Evolutionary conservation across 1,140 invertebrate species (phyloP), one percentile per base, ranked within the genome.

Genomic region (Drosophila bocki): DNA sequence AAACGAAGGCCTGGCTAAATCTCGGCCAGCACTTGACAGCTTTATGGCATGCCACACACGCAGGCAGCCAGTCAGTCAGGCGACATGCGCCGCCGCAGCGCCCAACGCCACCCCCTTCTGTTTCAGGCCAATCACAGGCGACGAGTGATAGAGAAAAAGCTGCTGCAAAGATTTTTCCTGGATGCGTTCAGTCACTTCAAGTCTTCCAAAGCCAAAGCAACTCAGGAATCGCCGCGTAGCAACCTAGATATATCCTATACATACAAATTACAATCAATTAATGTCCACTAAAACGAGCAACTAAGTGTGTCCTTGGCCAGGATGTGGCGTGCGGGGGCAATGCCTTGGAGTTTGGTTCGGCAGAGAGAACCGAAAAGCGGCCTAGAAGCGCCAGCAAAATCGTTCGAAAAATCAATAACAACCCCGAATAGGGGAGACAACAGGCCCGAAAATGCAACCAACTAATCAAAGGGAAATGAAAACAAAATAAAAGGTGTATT

Each of bases 121-220:
- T 6, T 12, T 5, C n/a, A 53, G 53, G 50, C 84, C 83, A 82
- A 82, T 88, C 60, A 67, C 39, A 67, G 50, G 45, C 32, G 59
- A 41, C 42, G 50, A 67, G 63, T 50, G 74, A 63, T 81, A 91
- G 70, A 91, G 86, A 90, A 82, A 85, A 82, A 19, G 78, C 81
- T 90, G 85, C 86, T 80, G 86, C 71, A 76, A 76, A 82, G 85
- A 85, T 88, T 88, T 62, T 87, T 65, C 48, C 56, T 44, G 62
- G 61, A 76, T 70, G 70, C 67, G 45, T 35, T 50, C 64, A 91
- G 88, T 91, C 78, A 88, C 84, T 51, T 82, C 72, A 85, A 84
- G 88, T 91, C 88, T 91, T 91, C 86, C 86, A 91, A 80, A 80
- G 80, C 68, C 81, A 87, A 64, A 75, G 78, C 79, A 82, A 57